Evolutionary conservation across 2,113 vertebrate genomes (phyloP).

Genomic region (mouse (Mus musculus)): DNA sequence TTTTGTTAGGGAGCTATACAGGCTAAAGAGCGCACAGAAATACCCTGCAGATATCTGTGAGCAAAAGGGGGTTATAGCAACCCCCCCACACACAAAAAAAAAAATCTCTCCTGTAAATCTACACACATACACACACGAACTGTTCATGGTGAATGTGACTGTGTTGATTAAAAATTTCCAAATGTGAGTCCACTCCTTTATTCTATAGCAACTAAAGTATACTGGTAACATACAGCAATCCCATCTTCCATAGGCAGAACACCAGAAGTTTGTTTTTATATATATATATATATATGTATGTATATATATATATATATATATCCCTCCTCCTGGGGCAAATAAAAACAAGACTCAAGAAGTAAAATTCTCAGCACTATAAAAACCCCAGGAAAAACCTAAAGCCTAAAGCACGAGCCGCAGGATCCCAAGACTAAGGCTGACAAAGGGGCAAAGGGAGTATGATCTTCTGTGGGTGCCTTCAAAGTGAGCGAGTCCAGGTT

Average conservation of each 20-base stretch:
- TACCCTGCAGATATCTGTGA: too few species aligned
- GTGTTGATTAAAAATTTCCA: not conserved
- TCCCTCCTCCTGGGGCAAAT: slow-evolving; percentile 3
- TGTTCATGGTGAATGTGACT: not conserved
- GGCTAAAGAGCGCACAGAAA: too few species aligned
- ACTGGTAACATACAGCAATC: not conserved
- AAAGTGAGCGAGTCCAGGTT: not conserved
- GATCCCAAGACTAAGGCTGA: slow-evolving; percentile 1
- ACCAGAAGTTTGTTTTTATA: not conserved
- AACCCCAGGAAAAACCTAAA: slow-evolving; percentile 36
- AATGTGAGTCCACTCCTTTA: not conserved
- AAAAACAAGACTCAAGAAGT: slow-evolving; percentile 38
- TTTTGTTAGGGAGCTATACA: too few species aligned
- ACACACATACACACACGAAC: not conserved
- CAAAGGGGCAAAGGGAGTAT: not conserved
- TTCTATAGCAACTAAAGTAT: not conserved
- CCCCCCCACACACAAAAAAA: too few species aligned
- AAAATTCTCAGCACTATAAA: not conserved
- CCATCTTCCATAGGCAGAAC: slow-evolving; percentile 5
- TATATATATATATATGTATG: not conserved
- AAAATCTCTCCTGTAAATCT: not conserved
- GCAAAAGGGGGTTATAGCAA: too few species aligned
- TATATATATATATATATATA: not conserved
- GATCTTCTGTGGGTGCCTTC: not conserved
- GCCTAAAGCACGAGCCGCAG: not conserved